A percentile compares a stretch with the other conserved stretches of the same genome.
phyloP scores from a whole-genome alignment of 2,113 vertebrate species.

The Sebastes schlegelii region DNA sequence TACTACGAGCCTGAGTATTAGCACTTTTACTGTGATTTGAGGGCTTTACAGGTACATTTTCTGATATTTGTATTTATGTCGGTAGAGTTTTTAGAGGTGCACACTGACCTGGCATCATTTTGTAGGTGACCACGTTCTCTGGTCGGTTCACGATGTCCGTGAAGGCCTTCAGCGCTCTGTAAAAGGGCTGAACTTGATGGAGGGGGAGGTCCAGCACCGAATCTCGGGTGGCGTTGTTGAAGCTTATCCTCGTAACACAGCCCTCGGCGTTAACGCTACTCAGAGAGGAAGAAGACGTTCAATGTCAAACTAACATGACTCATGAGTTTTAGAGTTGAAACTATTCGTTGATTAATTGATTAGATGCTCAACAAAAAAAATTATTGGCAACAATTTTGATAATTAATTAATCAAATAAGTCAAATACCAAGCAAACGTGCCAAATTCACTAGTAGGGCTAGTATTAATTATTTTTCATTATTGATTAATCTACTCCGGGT shows the following conservation, averaged over 20 bases:
- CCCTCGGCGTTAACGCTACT: slow-evolving; percentile 86
- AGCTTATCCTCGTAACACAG: slow-evolving; percentile 88
- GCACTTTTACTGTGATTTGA: neutral
- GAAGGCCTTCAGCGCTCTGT: slow-evolving; percentile 89
- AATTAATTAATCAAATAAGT: no score
- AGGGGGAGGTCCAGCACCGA: slow-evolving; percentile 90
- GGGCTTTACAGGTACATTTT: neutral
- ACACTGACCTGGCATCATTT: slow-evolving; percentile 92
- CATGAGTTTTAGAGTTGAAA: neutral
- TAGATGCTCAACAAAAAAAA: neutral
- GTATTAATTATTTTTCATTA: neutral
- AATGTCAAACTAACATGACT: neutral
- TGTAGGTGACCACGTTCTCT: slow-evolving; percentile 88
- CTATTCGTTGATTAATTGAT: neutral
- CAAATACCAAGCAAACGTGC: neutral
- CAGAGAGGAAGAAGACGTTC: slow-evolving; percentile 1
- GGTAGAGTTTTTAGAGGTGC: no score
- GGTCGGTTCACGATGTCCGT: slow-evolving; percentile 86
- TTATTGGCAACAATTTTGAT: no score
- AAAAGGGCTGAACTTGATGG: slow-evolving; percentile 91
- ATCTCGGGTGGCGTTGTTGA: slow-evolving; percentile 94
- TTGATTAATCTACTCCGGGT: neutral
- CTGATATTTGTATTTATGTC: neutral
- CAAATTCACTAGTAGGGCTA: neutral
- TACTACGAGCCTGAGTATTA: neutral